These are phyloP conservation scores for Argya squamiceps DNA, from an alignment of 2,797 vertebrate genomes.

Conservation along the genomic window DNA sequence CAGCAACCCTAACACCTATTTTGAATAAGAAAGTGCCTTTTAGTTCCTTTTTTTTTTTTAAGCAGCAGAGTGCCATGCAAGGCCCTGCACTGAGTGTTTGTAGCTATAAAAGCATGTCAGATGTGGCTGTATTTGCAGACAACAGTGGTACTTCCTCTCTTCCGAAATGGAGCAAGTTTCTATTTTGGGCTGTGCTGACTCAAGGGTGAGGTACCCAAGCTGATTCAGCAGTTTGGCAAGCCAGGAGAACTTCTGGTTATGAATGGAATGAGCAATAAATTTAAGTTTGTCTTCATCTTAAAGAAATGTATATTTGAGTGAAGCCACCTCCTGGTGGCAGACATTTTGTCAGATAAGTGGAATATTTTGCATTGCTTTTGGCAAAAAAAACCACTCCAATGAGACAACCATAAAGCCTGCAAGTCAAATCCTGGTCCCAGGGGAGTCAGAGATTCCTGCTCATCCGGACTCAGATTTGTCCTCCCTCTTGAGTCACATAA, in stretches of 20 bases:
- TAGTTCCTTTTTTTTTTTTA: no score
- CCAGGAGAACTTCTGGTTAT: constrained; percentile 19
- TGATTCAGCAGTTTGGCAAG: constrained; percentile 59
- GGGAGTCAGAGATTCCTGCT: background rate
- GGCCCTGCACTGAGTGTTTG: rapidly evolving
- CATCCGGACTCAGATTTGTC: background rate
- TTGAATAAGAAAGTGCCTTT: background rate
- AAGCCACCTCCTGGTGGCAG: constrained; percentile 29
- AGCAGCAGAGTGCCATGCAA: background rate
- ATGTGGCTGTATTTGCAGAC: background rate
- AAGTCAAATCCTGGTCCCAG: background rate
- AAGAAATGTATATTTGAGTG: background rate
- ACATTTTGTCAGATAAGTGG: background rate
- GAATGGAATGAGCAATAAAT: constrained; percentile 37
- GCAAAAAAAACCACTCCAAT: background rate
- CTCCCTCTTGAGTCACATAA: background rate
- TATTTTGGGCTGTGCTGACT: constrained; percentile 60
- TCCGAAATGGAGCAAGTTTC: constrained; percentile 2
- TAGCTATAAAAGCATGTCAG: background rate
- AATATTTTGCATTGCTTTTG: background rate
- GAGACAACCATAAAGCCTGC: background rate
- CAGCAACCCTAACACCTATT: background rate
- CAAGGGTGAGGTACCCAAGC: constrained; percentile 47
- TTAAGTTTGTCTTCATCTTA: background rate
- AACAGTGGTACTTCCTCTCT: constrained; percentile 23